Evolutionary conservation across 2,888 invertebrate genomes (phyloP).

Genomic region (Scotopteryx bipunctaria): DNA sequence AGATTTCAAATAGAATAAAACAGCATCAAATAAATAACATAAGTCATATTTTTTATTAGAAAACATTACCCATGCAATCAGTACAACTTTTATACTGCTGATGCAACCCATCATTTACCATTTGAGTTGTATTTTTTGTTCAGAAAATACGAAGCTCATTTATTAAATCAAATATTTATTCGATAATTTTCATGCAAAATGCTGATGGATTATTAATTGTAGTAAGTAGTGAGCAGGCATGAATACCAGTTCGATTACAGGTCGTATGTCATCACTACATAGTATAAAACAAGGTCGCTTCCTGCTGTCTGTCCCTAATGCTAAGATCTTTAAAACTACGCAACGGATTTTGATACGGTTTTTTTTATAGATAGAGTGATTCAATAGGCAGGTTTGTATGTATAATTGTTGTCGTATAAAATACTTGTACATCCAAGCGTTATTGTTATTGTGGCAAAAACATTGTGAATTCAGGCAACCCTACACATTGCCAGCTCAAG

Average conservation of each 20-base stretch:
- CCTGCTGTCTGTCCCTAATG: too few relatives aligned
- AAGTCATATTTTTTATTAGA: not conserved
- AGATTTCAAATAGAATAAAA: too few relatives aligned
- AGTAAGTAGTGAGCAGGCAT: not conserved
- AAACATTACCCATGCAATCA: not conserved
- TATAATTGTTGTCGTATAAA: not conserved
- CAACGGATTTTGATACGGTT: too few relatives aligned
- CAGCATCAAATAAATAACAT: too few relatives aligned
- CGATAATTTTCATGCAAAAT: constrained; percentile 29
- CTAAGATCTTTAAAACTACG: too few relatives aligned
- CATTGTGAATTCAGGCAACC: constrained; percentile 24
- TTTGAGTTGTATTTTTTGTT: constrained; percentile 17
- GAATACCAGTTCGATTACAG: too few relatives aligned
- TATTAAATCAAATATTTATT: constrained; percentile 29
- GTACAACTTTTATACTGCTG: constrained; percentile 1
- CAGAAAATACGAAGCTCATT: constrained; percentile 6
- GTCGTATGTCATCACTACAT: too few relatives aligned
- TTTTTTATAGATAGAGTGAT: too few relatives aligned
- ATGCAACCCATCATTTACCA: constrained; percentile 28
- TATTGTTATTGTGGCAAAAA: constrained; percentile 1
- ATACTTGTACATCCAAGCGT: not conserved
- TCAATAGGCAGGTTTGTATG: too few relatives aligned
- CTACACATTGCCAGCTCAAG: constrained; percentile 31
- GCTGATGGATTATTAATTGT: constrained; percentile 3
- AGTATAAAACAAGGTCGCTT: too few relatives aligned